Evolutionary conservation across 2,888 invertebrate species (phyloP).

Genomic region (Pseudoips prasinana): DNA sequence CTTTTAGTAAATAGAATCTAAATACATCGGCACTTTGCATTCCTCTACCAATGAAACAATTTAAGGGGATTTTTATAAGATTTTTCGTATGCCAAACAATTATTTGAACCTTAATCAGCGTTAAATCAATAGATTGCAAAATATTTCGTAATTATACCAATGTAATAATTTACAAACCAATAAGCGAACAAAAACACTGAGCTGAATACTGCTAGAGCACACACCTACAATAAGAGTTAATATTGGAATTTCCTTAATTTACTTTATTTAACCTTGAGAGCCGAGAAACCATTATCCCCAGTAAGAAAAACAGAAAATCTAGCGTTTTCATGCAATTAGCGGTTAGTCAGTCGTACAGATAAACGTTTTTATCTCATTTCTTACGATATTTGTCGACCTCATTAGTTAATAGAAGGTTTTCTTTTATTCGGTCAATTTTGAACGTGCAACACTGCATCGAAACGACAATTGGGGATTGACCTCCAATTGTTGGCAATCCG

Average conservation of each 20-base stretch:
- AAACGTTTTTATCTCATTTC: slow-evolving; percentile 61
- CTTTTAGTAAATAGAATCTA: slow-evolving; percentile 17
- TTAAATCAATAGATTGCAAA: too few species aligned
- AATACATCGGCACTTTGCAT: slow-evolving; percentile 8
- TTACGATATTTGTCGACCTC: slow-evolving; percentile 60
- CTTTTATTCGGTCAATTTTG: slow-evolving; percentile 44
- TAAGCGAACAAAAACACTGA: too few species aligned
- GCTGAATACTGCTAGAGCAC: too few species aligned
- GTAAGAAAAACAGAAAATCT: slow-evolving; percentile 45
- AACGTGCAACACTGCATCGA: slow-evolving; percentile 53
- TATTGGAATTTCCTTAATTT: slow-evolving; percentile 4
- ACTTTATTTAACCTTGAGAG: slow-evolving; percentile 29
- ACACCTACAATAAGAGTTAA: too few species aligned
- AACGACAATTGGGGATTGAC: slow-evolving; percentile 52
- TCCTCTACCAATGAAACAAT: too few species aligned
- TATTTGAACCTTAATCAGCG: too few species aligned
- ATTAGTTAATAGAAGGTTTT: slow-evolving; percentile 56
- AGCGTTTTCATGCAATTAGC: slow-evolving; percentile 56
- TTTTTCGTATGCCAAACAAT: too few species aligned
- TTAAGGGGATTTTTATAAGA: too few species aligned
- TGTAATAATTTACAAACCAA: too few species aligned
- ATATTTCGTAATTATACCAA: too few species aligned
- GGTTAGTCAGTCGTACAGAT: slow-evolving; percentile 52
- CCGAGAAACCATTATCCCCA: slow-evolving; percentile 26
- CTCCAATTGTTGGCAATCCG: slow-evolving; percentile 54